Base-by-base conservation (phyloP, 37 sponge, comb jelly and placozoan species). In the Spongilla lacustris region DNA sequence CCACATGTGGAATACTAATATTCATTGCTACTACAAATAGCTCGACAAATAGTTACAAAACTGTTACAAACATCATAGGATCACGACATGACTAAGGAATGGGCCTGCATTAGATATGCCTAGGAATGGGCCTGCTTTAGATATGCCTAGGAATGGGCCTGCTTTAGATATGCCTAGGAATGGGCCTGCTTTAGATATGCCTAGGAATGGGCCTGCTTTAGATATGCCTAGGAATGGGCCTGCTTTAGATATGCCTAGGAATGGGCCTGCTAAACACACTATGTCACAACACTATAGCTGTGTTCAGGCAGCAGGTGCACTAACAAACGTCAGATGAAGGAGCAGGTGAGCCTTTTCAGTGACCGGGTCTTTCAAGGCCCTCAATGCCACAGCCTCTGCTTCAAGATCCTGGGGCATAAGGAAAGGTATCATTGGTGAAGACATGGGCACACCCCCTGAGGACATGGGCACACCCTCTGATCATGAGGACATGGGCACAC, bases 361-460 rank as follows among this genome's bases (percentile, higher is more conserved):
- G 48, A 83, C 74, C 36, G 78, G 81, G 22, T 79, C 79, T 71
- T 87, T 86, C 31, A 19, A 69, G 19, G 71, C 26, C 27, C 81
- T 83, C 80, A 93, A 80, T 71, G 86, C 83, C 34, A 89, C 11
- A 32, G 94, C 90, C 66, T 90, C 84, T 14, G 75, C 87, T 41
- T 93, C 94, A 36, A 93, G 71, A 48, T 89, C 87, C 94, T 93
- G 36, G 41, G 41, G 41, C 41, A 41, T 41, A 41, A 41, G 41
- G 41, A 41, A 41, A 41, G 41, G 41, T 41, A 27, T 38, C 28
- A 46, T 0, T 30, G n/a, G 24, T 36, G 73, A 34, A 66, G 24
- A 33, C 67, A 10, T 25, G 35, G 41, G 5, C 23, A 71, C 22
- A 13, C 25, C n/a, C n/a, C n/a, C n/a, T n/a, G n/a, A n/a, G n/a